phyloP scores from a whole-genome alignment of 2,797 vertebrate species.

The Rhinatrema bivittatum region DNA sequence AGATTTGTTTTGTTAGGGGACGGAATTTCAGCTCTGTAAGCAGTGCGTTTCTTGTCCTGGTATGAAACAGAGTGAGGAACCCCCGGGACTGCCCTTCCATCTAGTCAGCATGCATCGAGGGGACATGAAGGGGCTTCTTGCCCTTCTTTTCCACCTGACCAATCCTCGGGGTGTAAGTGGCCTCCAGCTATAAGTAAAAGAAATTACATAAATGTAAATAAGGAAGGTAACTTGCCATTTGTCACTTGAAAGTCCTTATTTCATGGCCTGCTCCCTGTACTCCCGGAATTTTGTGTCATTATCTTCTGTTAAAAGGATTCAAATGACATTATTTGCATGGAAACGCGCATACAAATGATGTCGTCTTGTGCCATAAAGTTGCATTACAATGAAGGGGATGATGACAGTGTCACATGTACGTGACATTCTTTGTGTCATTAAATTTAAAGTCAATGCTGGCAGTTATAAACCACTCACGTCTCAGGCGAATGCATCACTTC shows the following conservation, averaged over 20 bases:
- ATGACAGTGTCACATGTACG: constrained; percentile 46
- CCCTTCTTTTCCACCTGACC: constrained; percentile 21
- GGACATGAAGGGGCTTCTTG: constrained; percentile 24
- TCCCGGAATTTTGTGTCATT: constrained; percentile 51
- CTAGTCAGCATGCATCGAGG: constrained; percentile 12
- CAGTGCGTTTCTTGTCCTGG: not conserved
- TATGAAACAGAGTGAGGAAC: constrained; percentile 20
- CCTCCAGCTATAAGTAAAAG: too few species aligned
- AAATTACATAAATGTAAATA: constrained; percentile 49
- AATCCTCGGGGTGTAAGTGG: constrained; percentile 30
- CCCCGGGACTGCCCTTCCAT: constrained; percentile 22
- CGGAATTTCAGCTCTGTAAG: constrained; percentile 18
- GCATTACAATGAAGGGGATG: constrained; percentile 52
- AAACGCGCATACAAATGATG: constrained; percentile 45
- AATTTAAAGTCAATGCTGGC: constrained; percentile 46
- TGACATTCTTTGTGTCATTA: constrained; percentile 51
- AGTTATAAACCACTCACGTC: constrained; percentile 45
- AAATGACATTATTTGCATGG: constrained; percentile 58
- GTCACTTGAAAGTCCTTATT: too few species aligned
- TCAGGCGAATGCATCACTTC: constrained; percentile 43
- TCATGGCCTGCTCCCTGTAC: constrained; percentile 42
- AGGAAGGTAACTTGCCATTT: constrained; percentile 42
- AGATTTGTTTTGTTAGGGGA: not conserved
- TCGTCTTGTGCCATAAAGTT: constrained; percentile 43
- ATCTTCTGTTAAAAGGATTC: constrained; percentile 57